Evolutionary conservation across 1,140 invertebrate genomes (phyloP).

Genomic region (Apocrypta bakeri): DNA sequence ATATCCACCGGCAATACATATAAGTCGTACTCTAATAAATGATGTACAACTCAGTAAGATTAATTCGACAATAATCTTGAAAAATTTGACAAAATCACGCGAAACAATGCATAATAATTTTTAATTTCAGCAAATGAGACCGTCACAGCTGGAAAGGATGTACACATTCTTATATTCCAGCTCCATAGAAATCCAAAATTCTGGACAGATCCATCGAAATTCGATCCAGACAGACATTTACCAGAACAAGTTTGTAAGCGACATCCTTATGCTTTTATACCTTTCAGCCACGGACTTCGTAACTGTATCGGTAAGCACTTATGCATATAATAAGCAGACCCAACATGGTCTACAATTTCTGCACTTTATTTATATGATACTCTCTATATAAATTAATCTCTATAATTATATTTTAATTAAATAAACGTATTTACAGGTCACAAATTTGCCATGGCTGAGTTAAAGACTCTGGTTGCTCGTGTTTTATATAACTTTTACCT

Average conservation of each 20-base stretch:
- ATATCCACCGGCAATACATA: conserved; percentile 76
- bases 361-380: too few relatives aligned
- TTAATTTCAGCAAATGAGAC: background rate
- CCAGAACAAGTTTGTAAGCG: background rate
- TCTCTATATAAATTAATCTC: too few relatives aligned
- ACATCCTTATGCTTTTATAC: background rate
- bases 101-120: background rate
- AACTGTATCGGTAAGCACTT: background rate
- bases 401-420: too few relatives aligned
- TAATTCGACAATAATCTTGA: background rate
- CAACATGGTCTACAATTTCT: too few relatives aligned
- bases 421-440: too few relatives aligned
- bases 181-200: background rate
- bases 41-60: background rate
- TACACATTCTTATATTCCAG: background rate
- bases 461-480: too few relatives aligned
- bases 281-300: background rate
- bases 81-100: background rate
- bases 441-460: too few relatives aligned
- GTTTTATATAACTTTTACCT: too few relatives aligned
- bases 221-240: background rate
- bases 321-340: background rate
- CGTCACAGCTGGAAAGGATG: background rate
- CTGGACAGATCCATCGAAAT: background rate
- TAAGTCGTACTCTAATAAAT: background rate